Evolutionary conservation across 2,113 vertebrate genomes (phyloP).

Genomic region (Prietella phreatophila): DNA sequence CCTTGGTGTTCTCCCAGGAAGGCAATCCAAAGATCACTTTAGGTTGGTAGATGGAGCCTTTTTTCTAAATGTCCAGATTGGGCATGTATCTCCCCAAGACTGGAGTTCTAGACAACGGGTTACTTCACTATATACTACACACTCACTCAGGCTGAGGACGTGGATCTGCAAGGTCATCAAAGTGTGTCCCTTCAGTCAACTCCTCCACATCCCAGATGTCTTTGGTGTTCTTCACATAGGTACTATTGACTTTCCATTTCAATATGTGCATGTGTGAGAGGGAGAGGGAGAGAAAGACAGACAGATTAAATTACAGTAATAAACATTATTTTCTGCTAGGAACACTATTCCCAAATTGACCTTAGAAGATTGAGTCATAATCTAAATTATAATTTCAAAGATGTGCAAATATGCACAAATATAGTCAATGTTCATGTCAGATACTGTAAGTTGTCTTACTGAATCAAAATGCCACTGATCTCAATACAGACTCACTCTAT

Average conservation of each 20-base stretch:
- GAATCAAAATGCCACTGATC: not conserved
- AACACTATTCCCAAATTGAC: not conserved
- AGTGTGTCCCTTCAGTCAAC: constrained; percentile 79
- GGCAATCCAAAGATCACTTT: not conserved
- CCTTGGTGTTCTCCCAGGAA: not conserved
- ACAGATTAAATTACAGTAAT: not conserved
- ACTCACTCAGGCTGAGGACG: constrained; percentile 90
- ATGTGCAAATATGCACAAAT: not conserved
- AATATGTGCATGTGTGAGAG: not conserved
- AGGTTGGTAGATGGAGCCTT: not conserved
- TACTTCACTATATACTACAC: constrained; percentile 40
- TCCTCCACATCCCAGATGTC: constrained; percentile 86
- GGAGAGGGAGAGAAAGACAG: constrained; percentile 16
- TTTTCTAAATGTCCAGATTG: not conserved
- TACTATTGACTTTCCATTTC: constrained; percentile 42
- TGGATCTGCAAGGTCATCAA: constrained; percentile 78
- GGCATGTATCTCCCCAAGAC: not conserved
- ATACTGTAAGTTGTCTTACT: not conserved
- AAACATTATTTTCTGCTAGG: not conserved
- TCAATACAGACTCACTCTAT: not conserved
- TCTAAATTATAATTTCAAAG: not conserved
- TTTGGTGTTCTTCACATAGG: constrained; percentile 64
- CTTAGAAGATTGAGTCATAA: not conserved
- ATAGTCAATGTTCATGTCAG: not conserved
- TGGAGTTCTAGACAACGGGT: not conserved